Conservation (phyloP, 2,888 invertebrate species). For the Pemphredon lugubris region DNA sequence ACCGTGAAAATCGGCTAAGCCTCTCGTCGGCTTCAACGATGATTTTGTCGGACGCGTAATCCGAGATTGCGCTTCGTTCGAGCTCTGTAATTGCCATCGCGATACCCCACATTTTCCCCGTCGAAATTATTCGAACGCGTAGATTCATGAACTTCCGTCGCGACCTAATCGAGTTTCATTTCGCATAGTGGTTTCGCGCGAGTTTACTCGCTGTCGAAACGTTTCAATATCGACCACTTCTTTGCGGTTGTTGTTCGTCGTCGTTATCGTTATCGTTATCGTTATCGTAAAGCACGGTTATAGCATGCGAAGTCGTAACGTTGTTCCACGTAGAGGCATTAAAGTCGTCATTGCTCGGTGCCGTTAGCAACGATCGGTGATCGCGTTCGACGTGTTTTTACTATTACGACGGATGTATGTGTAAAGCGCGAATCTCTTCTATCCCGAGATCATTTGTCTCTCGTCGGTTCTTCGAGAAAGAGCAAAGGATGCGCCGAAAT, state of each 20-base stretch:
- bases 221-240: slow-evolving; percentile 14
- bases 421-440: slow-evolving; percentile 15
- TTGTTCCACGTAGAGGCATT: slow-evolving; percentile 37
- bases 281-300: slow-evolving; percentile 17
- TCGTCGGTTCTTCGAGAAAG: neutral
- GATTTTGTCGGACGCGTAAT: slow-evolving; percentile 33
- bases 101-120: neutral
- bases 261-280: slow-evolving; percentile 16
- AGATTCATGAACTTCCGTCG: too few species aligned
- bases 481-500: too few species aligned
- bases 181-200: too few species aligned
- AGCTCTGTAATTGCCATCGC: neutral
- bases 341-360: slow-evolving; percentile 6
- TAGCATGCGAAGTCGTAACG: slow-evolving; percentile 6
- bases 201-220: neutral
- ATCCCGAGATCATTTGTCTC: slow-evolving; percentile 4
- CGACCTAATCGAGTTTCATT: too few species aligned
- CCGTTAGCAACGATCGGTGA: slow-evolving; percentile 19
- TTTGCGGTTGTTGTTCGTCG: neutral
- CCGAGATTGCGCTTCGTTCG: slow-evolving; percentile 16
- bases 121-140: neutral
- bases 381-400: slow-evolving; percentile 20
- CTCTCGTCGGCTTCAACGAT: slow-evolving; percentile 11
- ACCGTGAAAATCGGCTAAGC: slow-evolving; percentile 45
- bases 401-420: neutral